phyloP scores from a whole-genome alignment of 1,140 invertebrate genomes.

The Eueides isabella region DNA sequence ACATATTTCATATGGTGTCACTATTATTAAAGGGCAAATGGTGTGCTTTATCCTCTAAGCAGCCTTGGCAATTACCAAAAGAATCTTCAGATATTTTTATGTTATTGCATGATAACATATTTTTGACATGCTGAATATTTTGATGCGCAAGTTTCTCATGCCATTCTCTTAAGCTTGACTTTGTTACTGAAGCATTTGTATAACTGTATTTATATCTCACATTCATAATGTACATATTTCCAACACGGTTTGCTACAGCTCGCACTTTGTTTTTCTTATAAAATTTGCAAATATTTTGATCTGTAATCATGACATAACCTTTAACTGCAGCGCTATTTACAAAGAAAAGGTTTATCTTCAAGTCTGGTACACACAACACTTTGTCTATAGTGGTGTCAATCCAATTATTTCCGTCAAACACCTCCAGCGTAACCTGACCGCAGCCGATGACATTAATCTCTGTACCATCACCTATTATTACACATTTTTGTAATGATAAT shows the following conservation, averaged over 20 bases:
- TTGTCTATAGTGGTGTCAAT: constrained; percentile 11
- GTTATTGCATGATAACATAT: constrained; percentile 21
- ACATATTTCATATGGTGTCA: too few species aligned
- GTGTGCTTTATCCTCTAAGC: constrained; percentile 11
- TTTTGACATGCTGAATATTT: constrained; percentile 43
- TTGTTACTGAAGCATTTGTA: too few species aligned
- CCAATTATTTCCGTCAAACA: neutral
- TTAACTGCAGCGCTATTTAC: constrained; percentile 13
- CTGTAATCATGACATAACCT: constrained; percentile 33
- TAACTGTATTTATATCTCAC: too few species aligned
- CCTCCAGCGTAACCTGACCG: neutral
- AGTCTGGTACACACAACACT: constrained; percentile 38
- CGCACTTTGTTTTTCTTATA: neutral
- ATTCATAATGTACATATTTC: too few species aligned
- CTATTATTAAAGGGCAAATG: too few species aligned
- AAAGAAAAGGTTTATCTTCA: constrained; percentile 39
- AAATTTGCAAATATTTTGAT: constrained; percentile 16
- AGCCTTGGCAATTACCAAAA: too few species aligned
- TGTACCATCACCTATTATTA: neutral
- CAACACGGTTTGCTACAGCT: constrained; percentile 1
- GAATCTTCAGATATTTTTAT: too few species aligned
- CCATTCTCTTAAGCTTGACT: too few species aligned
- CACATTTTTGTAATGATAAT: neutral
- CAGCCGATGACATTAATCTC: neutral
- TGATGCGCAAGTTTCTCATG: constrained; percentile 41